Percentiles rank a stretch among this genome's conserved stretches.
Conservation (phyloP, 2,888 invertebrate genomes). For the Antitype chi region DNA sequence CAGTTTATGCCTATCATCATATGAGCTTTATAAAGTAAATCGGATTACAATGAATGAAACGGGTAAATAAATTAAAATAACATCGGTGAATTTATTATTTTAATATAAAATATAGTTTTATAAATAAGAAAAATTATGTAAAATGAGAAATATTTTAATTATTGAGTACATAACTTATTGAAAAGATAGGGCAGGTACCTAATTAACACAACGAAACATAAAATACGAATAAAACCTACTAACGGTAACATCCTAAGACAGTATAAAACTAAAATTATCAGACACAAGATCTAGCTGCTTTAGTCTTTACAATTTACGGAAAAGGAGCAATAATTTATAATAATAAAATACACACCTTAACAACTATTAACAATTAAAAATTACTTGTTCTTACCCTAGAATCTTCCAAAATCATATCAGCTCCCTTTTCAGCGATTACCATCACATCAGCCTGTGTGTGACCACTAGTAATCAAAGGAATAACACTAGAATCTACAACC, state of each 20-base stretch:
- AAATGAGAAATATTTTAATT: background rate
- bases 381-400: too few relatives aligned
- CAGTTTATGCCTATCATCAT: slow-evolving; percentile 7
- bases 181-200: background rate
- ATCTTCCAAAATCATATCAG: slow-evolving; percentile 63
- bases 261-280: too few relatives aligned
- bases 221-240: too few relatives aligned
- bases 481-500: slow-evolving; percentile 92
- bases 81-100: background rate
- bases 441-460: slow-evolving; percentile 91
- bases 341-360: background rate
- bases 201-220: too few relatives aligned
- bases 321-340: background rate
- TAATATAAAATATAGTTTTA: background rate
- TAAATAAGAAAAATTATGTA: background rate
- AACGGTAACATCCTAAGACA: too few relatives aligned
- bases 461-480: slow-evolving; percentile 90
- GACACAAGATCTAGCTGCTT: too few relatives aligned
- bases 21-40: background rate
- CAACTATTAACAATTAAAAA: background rate
- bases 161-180: too few relatives aligned
- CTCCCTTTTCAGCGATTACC: slow-evolving; percentile 91
- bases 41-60: background rate
- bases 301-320: too few relatives aligned
- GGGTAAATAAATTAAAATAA: background rate